Base-by-base conservation (phyloP, 2,888 invertebrate genomes). In the Aspidiotus rigidus region DNA sequence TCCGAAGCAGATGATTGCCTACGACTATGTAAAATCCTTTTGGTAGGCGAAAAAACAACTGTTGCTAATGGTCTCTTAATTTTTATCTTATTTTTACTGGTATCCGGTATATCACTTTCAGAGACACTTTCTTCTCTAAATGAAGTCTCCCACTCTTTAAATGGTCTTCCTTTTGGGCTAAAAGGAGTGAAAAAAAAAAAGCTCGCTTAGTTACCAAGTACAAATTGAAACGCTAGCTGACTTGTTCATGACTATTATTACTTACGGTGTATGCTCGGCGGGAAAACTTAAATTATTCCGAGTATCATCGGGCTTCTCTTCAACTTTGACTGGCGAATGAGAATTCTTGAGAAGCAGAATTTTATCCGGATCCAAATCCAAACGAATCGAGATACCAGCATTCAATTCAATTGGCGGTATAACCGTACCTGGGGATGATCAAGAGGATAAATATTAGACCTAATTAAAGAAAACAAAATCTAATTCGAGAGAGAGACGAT, bases 61-160 rank as follows among this genome's bases (percentile, higher is more conserved):
- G 66, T 57, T n/a, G 66, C 57, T 8, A 66, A 17, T 44, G 66
- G 66, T 66, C 66, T 66, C 44, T 66, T 66, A 39, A 66, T 66
- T 49, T 60, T 66, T 7, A 66, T 44, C 59, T 66, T 66, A 28
- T 9, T 17, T 13, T 16, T 17, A 55, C 15, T 28, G 10, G 41
- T 42, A 15, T 64, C 64, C n/a, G 7, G 28, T 54, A 54, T 54
- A 53, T 64, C 64, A 8, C 40, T 49, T 6, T 55, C 55, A 2
- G 28, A 53, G 39, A 55, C 39, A 11, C n/a, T 17, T 11, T 57
- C 57, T 13, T 17, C 57, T 10, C 16, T 57, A 7, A 28, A 28
- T 28, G 28, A 28, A 28, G 28, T 28, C 28, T 28, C 28, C 28
- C 28, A 28, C 5, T 28, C 28, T 28, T 28, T 28, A 28, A 28